A percentile compares a stretch with the other conserved stretches of the same genome.
phyloP scores from a whole-genome alignment of 2,888 invertebrate genomes.

The Syritta pipiens region DNA sequence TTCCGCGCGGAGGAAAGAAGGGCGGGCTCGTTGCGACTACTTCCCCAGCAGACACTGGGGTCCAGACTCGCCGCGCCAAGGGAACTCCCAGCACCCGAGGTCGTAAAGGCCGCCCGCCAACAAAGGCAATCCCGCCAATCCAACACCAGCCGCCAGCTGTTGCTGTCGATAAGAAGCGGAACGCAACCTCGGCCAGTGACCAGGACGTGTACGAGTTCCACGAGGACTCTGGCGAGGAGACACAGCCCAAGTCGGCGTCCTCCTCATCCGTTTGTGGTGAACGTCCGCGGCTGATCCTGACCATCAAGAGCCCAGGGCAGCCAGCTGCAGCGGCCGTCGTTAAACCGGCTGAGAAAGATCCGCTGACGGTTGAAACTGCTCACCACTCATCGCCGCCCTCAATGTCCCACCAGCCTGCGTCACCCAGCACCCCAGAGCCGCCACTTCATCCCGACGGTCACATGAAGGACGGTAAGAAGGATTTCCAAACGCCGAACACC shows the following conservation, averaged over 20 bases:
- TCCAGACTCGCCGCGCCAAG: slow-evolving; percentile 82
- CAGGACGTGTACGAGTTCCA: slow-evolving; percentile 94
- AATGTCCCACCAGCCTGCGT: slow-evolving; percentile 72
- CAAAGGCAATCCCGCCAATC: slow-evolving; percentile 64
- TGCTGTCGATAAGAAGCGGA: slow-evolving; percentile 77
- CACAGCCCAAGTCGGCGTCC: slow-evolving; percentile 72
- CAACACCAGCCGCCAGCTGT: slow-evolving; percentile 56
- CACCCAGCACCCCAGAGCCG: slow-evolving; percentile 47
- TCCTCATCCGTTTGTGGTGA: slow-evolving; percentile 69
- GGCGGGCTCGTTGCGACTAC: slow-evolving; percentile 72
- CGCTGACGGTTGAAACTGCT: slow-evolving; percentile 67
- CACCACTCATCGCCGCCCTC: slow-evolving; percentile 38
- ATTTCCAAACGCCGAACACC: slow-evolving; percentile 81
- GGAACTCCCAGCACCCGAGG: slow-evolving; percentile 76
- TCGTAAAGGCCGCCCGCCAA: slow-evolving; percentile 80
- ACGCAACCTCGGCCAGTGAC: slow-evolving; percentile 69
- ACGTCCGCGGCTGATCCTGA: slow-evolving; percentile 88
- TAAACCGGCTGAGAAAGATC: slow-evolving; percentile 70
- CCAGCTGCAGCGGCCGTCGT: slow-evolving; percentile 70
- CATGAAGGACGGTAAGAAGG: slow-evolving; percentile 69
- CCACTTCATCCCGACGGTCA: slow-evolving; percentile 44
- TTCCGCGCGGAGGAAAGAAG: too few relatives aligned
- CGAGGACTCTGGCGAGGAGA: slow-evolving; percentile 92
- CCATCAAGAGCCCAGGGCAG: slow-evolving; percentile 85
- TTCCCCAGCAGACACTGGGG: slow-evolving; percentile 76